Evolutionary conservation across 92 coral and sea anemone species (phyloP).

Genomic region (Porites cylindrica): DNA sequence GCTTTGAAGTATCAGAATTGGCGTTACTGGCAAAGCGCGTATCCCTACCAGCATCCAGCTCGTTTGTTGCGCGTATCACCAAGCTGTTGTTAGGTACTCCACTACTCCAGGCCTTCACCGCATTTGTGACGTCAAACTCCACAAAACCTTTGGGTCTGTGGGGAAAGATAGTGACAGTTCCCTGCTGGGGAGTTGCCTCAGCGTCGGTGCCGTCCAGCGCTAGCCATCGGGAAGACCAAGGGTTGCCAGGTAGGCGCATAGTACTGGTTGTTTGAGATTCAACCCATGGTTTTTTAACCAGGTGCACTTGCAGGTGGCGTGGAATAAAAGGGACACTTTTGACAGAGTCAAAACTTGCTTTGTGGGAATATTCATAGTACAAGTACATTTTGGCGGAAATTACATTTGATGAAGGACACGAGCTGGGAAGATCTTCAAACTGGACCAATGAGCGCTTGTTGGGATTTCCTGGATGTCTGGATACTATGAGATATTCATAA

Average conservation of each 20-base stretch:
- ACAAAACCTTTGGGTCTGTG: slow-evolving; percentile 56
- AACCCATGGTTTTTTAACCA: slow-evolving; percentile 72
- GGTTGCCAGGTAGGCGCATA: neutral
- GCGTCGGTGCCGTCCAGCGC: slow-evolving; percentile 59
- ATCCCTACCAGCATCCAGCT: slow-evolving; percentile 54
- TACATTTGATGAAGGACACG: slow-evolving; percentile 32
- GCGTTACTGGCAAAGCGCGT: slow-evolving; percentile 75
- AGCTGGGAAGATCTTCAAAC: slow-evolving; percentile 63
- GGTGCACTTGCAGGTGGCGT: slow-evolving; percentile 62
- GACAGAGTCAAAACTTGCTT: slow-evolving; percentile 46
- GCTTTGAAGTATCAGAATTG: slow-evolving; percentile 39
- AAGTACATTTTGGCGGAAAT: slow-evolving; percentile 65
- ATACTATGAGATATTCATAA: slow-evolving; percentile 51
- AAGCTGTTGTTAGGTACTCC: slow-evolving; percentile 72
- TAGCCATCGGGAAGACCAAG: slow-evolving; percentile 51
- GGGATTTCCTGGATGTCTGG: slow-evolving; percentile 66
- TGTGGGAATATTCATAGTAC: slow-evolving; percentile 45
- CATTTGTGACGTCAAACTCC: slow-evolving; percentile 51
- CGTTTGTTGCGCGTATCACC: slow-evolving; percentile 43
- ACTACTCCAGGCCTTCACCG: slow-evolving; percentile 65
- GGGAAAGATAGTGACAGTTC: slow-evolving; percentile 62
- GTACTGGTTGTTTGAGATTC: slow-evolving; percentile 74
- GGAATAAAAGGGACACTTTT: slow-evolving; percentile 46
- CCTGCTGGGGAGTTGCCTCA: slow-evolving; percentile 38
- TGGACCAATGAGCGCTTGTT: slow-evolving; percentile 64